These are phyloP conservation scores for Pterobdella sp. DNA, from an alignment of 2,888 invertebrate genomes.

Conservation along the genomic window DNA sequence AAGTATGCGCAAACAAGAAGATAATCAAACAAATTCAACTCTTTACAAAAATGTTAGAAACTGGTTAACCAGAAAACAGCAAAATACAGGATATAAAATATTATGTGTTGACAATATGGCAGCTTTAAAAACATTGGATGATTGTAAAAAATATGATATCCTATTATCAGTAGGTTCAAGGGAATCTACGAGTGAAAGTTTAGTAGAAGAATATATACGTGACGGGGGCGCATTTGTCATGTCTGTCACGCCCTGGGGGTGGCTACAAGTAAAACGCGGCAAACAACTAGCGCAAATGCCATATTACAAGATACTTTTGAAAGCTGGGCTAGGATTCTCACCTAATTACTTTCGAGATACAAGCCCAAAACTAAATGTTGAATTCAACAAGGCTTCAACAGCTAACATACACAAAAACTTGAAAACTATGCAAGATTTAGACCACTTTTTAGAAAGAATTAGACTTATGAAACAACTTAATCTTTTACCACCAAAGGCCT, in stretches of 20 bases:
- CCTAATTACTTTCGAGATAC: not conserved
- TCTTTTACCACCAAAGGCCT: slow-evolving; percentile 5
- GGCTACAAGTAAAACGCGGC: slow-evolving; percentile 28
- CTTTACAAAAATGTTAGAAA: slow-evolving; percentile 22
- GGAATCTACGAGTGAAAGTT: not conserved
- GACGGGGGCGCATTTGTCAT: slow-evolving; percentile 33
- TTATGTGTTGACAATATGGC: not conserved
- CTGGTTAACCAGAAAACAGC: slow-evolving; percentile 31
- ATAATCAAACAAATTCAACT: not conserved
- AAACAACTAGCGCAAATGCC: slow-evolving; percentile 32
- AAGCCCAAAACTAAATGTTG: not conserved
- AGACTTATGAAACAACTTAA: not conserved
- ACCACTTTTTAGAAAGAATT: not conserved
- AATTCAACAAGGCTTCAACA: slow-evolving; percentile 6
- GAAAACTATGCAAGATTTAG: not conserved
- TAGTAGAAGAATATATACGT: slow-evolving; percentile 26
- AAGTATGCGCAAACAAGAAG: not conserved
- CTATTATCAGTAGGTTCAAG: not conserved
- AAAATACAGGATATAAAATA: not conserved
- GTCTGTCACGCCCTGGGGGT: slow-evolving; percentile 36
- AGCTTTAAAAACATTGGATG: not conserved
- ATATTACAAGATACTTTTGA: slow-evolving; percentile 29
- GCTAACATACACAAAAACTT: slow-evolving; percentile 11
- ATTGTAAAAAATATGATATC: slow-evolving; percentile 2
- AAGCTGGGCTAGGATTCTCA: slow-evolving; percentile 25